These are phyloP conservation scores for Epinotia bilunana DNA, from an alignment of 2,888 invertebrate species.

Conservation along the genomic window DNA sequence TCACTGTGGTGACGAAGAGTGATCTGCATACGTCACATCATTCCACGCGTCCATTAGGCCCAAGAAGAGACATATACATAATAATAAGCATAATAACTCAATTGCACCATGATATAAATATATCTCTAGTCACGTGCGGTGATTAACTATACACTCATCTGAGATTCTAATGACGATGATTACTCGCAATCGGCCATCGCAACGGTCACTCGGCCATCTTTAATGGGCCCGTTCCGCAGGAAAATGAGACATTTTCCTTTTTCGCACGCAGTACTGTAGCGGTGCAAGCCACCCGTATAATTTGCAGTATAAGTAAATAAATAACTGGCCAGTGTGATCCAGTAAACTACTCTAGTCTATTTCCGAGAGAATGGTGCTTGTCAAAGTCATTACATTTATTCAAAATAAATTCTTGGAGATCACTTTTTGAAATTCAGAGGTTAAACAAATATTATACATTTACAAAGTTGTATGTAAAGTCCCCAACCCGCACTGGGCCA, in stretches of 20 bases:
- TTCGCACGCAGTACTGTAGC: not conserved
- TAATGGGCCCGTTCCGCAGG: slow-evolving; percentile 16
- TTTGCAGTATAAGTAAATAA: not conserved
- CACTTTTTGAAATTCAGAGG: too few relatives aligned
- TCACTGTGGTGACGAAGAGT: not conserved
- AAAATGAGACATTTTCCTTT: slow-evolving; percentile 22
- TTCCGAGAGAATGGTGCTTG: too few relatives aligned
- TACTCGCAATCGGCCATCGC: slow-evolving; percentile 12
- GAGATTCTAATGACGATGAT: slow-evolving; percentile 11
- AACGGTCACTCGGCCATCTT: slow-evolving; percentile 9
- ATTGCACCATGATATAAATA: not conserved
- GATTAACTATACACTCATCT: slow-evolving; percentile 1
- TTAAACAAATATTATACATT: too few relatives aligned
- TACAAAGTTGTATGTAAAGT: too few relatives aligned
- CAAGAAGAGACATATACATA: not conserved
- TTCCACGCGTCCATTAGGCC: not conserved
- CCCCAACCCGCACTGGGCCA: too few relatives aligned
- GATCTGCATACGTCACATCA: not conserved
- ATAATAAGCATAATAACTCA: too few relatives aligned
- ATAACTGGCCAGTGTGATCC: not conserved
- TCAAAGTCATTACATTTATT: too few relatives aligned
- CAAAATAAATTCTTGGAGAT: too few relatives aligned
- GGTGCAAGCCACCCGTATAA: not conserved
- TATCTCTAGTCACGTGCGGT: slow-evolving; percentile 19
- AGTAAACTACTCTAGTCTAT: too few relatives aligned